These are phyloP conservation scores for Perizoma affinitatum DNA, from an alignment of 2,888 invertebrate genomes.

Conservation along the genomic window DNA sequence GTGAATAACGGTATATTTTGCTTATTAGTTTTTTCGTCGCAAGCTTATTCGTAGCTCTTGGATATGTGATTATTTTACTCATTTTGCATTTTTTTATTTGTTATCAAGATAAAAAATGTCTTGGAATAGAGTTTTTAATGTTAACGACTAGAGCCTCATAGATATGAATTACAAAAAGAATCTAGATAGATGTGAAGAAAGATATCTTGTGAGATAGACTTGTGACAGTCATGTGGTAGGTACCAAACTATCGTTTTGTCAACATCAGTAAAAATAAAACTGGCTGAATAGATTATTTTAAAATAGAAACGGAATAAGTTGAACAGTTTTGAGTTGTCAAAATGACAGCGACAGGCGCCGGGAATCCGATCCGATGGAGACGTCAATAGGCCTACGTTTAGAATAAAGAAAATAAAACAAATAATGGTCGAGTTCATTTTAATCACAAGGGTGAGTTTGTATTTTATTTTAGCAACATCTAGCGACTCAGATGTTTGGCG, in stretches of 20 bases:
- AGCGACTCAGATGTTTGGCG: no score
- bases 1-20: constrained; percentile 21
- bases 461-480: no score
- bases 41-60: background rate
- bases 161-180: no score
- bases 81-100: background rate
- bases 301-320: constrained; percentile 50
- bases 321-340: constrained; percentile 68
- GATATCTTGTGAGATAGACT: no score
- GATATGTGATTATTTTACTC: background rate
- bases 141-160: background rate
- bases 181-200: no score
- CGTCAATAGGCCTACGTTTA: constrained; percentile 69
- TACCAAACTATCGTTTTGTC: constrained; percentile 23
- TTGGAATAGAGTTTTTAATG: no score
- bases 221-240: background rate
- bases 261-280: constrained; percentile 35
- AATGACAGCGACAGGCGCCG: constrained; percentile 72
- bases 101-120: no score
- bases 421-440: constrained; percentile 26
- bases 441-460: background rate
- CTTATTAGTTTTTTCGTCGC: constrained; percentile 4
- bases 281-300: constrained; percentile 62
- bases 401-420: constrained; percentile 45
- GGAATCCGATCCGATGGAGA: constrained; percentile 60